Conservation (phyloP, 2,797 vertebrate species). For the Channallabes apus region DNA sequence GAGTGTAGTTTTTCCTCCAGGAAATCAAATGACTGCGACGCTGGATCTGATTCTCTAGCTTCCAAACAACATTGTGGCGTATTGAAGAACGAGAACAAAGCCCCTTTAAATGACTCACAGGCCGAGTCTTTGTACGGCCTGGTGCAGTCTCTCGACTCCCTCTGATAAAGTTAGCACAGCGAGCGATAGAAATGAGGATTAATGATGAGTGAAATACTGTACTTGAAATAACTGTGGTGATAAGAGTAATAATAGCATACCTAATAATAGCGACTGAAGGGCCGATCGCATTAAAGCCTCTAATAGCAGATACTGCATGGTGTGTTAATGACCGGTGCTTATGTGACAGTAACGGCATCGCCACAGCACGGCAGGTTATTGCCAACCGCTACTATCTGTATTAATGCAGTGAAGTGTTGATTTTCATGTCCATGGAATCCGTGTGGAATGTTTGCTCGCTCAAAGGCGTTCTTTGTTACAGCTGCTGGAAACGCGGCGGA, state of each 20-base stretch:
- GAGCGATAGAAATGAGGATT: constrained; percentile 63
- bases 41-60: background rate
- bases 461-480: background rate
- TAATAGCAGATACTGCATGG: constrained; percentile 65
- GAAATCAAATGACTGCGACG: background rate
- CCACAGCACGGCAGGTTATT: constrained; percentile 55
- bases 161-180: constrained; percentile 27
- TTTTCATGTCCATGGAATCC: constrained; percentile 56
- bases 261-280: constrained; percentile 68
- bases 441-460: constrained; percentile 41
- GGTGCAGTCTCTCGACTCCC: constrained; percentile 33
- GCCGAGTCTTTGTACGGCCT: constrained; percentile 26
- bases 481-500: background rate
- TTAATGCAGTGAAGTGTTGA: constrained; percentile 67
- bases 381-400: constrained; percentile 64
- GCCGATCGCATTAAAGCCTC: constrained; percentile 61
- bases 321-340: constrained; percentile 66
- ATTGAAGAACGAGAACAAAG: background rate
- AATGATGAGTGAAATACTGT: constrained; percentile 65
- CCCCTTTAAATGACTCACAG: constrained; percentile 3
- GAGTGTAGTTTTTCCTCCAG: background rate
- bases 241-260: constrained; percentile 67
- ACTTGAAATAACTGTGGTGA: constrained; percentile 65
- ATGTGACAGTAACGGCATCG: constrained; percentile 64
- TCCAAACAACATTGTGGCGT: background rate